A percentile compares a stretch with the other conserved stretches of the same genome.
These are phyloP conservation scores for Heliconius congener DNA, from an alignment of 1,140 invertebrate species.

Conservation along the genomic window DNA sequence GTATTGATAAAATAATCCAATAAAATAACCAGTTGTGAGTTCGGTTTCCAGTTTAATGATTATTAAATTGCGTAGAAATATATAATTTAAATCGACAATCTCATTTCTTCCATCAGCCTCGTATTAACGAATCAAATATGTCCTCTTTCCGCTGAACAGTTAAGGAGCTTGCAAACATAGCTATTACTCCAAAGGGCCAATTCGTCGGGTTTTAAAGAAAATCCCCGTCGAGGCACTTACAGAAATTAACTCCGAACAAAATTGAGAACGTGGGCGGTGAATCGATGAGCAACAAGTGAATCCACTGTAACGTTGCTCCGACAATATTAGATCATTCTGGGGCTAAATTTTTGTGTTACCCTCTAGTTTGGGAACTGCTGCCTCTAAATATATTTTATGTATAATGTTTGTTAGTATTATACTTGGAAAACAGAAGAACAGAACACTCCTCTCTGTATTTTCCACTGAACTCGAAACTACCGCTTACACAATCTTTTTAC, in stretches of 20 bases:
- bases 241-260: constrained; percentile 56
- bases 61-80: no score
- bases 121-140: neutral
- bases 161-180: constrained; percentile 26
- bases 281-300: constrained; percentile 74
- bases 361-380: neutral
- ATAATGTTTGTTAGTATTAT: no score
- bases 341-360: constrained; percentile 35
- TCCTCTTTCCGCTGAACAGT: neutral
- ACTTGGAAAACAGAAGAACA: no score
- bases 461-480: no score
- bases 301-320: constrained; percentile 26
- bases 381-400: neutral
- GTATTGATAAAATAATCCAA: no score
- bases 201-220: constrained; percentile 44
- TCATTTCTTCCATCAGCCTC: neutral
- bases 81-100: neutral
- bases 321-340: constrained; percentile 43
- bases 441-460: no score
- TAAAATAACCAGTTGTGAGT: no score
- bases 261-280: constrained; percentile 47
- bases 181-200: constrained; percentile 25
- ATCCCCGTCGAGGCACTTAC: constrained; percentile 50
- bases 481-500: no score
- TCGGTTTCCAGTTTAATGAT: no score